Evolutionary conservation across 2,888 invertebrate species (phyloP).

Genomic region (Sympetrum striolatum): DNA sequence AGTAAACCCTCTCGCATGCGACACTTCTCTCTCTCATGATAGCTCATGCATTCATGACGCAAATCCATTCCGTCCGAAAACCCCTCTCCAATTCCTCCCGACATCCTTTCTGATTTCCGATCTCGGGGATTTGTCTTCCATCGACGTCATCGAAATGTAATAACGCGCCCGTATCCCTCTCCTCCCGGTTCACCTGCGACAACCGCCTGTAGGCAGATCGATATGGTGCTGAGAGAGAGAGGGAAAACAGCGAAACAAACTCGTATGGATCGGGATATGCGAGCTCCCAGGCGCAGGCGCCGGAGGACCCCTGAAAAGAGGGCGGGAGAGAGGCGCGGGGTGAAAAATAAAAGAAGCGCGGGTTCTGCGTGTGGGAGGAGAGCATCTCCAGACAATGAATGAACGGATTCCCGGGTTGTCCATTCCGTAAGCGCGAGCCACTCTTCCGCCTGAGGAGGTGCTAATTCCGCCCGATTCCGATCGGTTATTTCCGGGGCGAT

Average conservation of each 20-base stretch:
- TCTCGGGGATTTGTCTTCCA: not conserved
- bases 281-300: not conserved
- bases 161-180: not conserved
- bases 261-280: not conserved
- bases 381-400: not conserved
- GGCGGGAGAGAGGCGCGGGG: not conserved
- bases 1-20: no score
- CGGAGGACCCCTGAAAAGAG: not conserved
- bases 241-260: not conserved
- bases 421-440: not conserved
- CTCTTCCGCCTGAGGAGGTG: not conserved
- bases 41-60: no score
- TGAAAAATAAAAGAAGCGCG: not conserved
- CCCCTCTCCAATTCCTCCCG: not conserved
- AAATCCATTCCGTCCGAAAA: not conserved
- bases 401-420: not conserved
- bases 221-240: not conserved
- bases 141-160: slow-evolving; percentile 11
- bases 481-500: no score
- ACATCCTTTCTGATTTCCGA: not conserved
- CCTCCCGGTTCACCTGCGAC: slow-evolving; percentile 5
- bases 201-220: slow-evolving; percentile 24
- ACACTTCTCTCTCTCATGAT: no score
- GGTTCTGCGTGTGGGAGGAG: not conserved
- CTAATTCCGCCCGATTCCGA: no score